Percentiles rank a stretch among this genome's conserved stretches.
phyloP scores from a whole-genome alignment of 2,113 vertebrate genomes.

The Trogon melanurus region DNA sequence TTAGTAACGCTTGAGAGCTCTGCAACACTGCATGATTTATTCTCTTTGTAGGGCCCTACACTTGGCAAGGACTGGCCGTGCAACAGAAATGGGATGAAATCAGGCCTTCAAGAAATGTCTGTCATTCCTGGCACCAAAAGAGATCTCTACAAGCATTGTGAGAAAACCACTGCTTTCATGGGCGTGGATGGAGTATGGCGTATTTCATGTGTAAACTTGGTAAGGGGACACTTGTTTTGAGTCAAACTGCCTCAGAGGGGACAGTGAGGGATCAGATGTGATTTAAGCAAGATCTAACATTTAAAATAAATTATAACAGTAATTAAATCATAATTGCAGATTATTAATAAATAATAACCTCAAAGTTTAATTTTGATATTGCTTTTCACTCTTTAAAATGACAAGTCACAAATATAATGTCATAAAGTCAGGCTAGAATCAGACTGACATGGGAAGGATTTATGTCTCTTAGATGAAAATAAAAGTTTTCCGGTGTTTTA shows the following conservation, averaged over 20 bases:
- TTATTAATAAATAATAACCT: neutral
- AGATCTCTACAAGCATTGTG: neutral
- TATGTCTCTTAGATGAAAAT: neutral
- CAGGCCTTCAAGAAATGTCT: neutral
- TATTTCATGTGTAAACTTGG: neutral
- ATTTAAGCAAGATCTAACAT: neutral
- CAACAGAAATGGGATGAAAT: neutral
- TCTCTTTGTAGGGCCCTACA: neutral
- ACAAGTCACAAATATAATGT: neutral
- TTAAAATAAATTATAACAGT: neutral
- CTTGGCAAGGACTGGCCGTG: neutral
- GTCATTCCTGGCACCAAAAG: neutral
- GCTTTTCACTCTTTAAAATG: neutral
- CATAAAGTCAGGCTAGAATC: neutral
- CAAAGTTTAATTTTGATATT: neutral
- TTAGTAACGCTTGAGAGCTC: neutral
- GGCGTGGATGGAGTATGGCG: fast-evolving
- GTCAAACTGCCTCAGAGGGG: neutral
- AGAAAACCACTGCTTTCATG: neutral
- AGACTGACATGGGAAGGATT: neutral
- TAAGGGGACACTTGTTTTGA: neutral
- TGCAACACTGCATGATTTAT: neutral
- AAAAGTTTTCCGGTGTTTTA: neutral
- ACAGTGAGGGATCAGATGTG: neutral
- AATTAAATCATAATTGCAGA: neutral